Evolutionary conservation across 1,140 invertebrate genomes (phyloP).

Genomic region (Notospermus geniculatus): DNA sequence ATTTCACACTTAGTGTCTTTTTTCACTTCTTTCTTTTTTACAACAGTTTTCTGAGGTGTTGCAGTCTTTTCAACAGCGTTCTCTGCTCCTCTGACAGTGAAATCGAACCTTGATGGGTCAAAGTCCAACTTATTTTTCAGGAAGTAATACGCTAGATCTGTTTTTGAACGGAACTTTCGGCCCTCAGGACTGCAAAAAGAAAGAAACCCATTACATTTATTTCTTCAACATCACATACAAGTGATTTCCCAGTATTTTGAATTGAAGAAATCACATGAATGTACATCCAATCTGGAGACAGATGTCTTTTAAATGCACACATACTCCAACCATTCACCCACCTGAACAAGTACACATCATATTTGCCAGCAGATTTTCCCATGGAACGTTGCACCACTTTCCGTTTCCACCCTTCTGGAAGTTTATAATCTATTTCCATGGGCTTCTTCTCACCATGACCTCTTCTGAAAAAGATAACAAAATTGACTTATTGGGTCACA

Average conservation of each 20-base stretch:
- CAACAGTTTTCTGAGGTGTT: not conserved
- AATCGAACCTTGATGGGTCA: constrained; percentile 32
- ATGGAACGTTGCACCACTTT: constrained; percentile 41
- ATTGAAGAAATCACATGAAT: no score
- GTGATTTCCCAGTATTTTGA: not conserved
- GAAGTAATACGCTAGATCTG: constrained; percentile 32
- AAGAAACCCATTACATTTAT: not conserved
- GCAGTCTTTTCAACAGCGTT: constrained; percentile 16
- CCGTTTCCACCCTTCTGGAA: constrained; percentile 46
- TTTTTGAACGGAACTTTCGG: constrained; percentile 40
- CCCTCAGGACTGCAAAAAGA: constrained; percentile 36
- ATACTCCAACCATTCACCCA: constrained; percentile 16
- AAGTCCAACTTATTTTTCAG: constrained; percentile 25
- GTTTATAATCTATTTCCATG: constrained; percentile 19
- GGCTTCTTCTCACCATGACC: not conserved
- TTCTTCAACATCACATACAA: not conserved
- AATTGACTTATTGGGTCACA: no score
- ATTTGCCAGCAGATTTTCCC: constrained; percentile 51
- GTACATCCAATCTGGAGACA: no score
- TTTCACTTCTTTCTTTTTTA: not conserved
- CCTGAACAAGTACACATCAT: constrained; percentile 54
- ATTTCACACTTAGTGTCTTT: not conserved
- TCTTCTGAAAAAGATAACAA: no score
- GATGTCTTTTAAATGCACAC: not conserved
- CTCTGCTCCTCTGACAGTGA: constrained; percentile 26